Conservation (phyloP, 2,113 vertebrate genomes). For the Megaptera novaeangliae region DNA sequence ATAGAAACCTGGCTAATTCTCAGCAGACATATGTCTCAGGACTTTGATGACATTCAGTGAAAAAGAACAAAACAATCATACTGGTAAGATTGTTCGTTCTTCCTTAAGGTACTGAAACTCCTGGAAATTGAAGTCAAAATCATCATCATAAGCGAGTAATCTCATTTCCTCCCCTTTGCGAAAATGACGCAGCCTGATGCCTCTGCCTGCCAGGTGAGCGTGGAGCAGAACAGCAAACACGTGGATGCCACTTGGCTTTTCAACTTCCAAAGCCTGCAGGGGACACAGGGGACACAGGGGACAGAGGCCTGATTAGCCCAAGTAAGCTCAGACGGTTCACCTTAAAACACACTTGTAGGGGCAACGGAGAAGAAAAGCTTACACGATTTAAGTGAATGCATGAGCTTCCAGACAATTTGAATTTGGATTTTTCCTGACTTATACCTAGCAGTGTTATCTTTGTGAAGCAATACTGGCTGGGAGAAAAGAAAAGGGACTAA, state of each 20-base stretch:
- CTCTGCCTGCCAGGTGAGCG: constrained; percentile 88
- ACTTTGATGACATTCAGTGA: background rate
- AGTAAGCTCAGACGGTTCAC: background rate
- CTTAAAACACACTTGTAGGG: background rate
- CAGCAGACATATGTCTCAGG: background rate
- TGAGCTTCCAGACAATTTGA: background rate
- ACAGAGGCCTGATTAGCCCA: background rate
- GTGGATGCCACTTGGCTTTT: constrained; percentile 85
- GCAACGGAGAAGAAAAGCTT: constrained; percentile 11
- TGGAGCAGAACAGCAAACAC: constrained; percentile 90
- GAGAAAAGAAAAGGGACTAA: background rate
- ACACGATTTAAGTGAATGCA: background rate
- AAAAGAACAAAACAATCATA: constrained; percentile 61
- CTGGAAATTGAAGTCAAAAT: constrained; percentile 93
- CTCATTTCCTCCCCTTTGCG: constrained; percentile 83
- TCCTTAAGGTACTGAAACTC: constrained; percentile 89
- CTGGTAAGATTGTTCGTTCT: constrained; percentile 87
- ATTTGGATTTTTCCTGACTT: background rate
- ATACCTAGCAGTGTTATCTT: background rate
- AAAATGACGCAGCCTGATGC: constrained; percentile 87
- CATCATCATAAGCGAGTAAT: constrained; percentile 85
- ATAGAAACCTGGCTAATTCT: background rate
- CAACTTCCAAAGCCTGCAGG: constrained; percentile 84
- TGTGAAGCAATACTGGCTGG: background rate
- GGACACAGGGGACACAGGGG: background rate